Evolutionary conservation across 2,797 vertebrate species (phyloP).

Genomic region (Oreonectes daqikongensis): DNA sequence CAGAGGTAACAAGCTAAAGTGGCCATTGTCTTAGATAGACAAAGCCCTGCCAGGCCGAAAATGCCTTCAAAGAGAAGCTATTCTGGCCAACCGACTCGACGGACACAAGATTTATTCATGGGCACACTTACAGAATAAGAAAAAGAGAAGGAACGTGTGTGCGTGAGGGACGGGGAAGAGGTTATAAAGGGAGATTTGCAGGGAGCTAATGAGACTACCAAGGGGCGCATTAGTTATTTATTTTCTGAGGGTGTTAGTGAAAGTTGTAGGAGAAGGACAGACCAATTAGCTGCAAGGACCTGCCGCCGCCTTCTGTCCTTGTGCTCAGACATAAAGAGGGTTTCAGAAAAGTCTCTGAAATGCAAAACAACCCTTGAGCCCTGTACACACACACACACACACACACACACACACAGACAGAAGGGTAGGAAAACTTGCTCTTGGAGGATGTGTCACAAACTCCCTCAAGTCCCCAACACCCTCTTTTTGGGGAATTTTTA

Average conservation of each 20-base stretch:
- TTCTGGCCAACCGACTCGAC: conserved; percentile 13
- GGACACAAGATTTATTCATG: conserved; percentile 17
- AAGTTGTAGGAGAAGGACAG: conserved; percentile 75
- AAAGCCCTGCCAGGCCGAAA: conserved; percentile 30
- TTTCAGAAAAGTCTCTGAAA: conserved; percentile 62
- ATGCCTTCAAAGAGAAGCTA: conserved; percentile 23
- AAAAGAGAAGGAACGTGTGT: conserved; percentile 38
- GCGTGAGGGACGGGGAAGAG: conserved; percentile 47
- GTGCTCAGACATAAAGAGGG: conserved; percentile 51
- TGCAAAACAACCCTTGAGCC: conserved; percentile 69
- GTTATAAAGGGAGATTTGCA: conserved; percentile 66
- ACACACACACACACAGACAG: background rate
- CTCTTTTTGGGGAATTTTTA: background rate
- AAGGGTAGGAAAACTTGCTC: background rate
- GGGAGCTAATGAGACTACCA: conserved; percentile 77
- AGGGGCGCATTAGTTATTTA: conserved; percentile 78
- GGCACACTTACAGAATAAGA: conserved; percentile 10
- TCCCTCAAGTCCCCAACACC: background rate
- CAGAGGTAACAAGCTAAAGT: conserved; percentile 39
- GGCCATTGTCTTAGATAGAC: conserved; percentile 48
- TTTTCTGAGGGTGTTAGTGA: conserved; percentile 75
- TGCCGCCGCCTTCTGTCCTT: conserved; percentile 69
- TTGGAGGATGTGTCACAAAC: background rate
- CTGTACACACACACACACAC: background rate
- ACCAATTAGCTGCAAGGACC: conserved; percentile 80